A percentile compares a stretch with the other conserved stretches of the same genome.
Evolutionary conservation across 2,797 vertebrate species (phyloP).

Genomic region (Lateolabrax maculatus): DNA sequence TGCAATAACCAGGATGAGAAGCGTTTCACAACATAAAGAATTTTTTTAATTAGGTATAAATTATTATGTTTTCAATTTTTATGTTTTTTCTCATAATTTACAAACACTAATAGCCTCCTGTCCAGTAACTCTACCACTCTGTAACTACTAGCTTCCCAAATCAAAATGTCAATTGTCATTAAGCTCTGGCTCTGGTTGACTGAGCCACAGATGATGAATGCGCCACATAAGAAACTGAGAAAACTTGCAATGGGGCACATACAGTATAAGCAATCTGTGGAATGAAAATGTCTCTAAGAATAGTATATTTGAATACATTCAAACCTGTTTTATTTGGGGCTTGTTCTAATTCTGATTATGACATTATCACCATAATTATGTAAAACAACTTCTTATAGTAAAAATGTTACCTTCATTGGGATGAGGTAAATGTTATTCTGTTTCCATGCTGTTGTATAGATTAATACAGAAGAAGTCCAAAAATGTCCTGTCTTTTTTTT

Average conservation of each 20-base stretch:
- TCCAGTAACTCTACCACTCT: not conserved
- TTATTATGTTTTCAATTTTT: not conserved
- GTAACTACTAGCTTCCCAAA: not conserved
- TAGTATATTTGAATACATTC: too few relatives aligned
- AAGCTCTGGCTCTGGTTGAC: not conserved
- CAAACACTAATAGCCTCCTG: not conserved
- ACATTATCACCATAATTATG: not conserved
- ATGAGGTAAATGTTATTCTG: not conserved
- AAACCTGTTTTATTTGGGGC: not conserved
- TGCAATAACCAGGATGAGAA: not conserved
- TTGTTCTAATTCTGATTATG: not conserved
- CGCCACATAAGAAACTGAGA: not conserved
- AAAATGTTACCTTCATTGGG: not conserved
- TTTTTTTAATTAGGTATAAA: slow-evolving; percentile 8
- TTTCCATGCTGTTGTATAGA: not conserved
- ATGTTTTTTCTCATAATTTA: not conserved
- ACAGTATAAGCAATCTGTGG: not conserved
- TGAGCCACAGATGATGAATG: slow-evolving; percentile 11
- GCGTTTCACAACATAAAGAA: not conserved
- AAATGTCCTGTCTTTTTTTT: slow-evolving; percentile 17
- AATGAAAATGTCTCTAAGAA: too few relatives aligned
- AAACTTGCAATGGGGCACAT: not conserved
- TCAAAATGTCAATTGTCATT: slow-evolving; percentile 11
- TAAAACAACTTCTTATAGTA: not conserved
- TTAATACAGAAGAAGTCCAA: slow-evolving; percentile 10